Percentiles rank a stretch among this genome's conserved stretches.
Evolutionary conservation across 64 coral and sea anemone genomes (phyloP).

Genomic region (Cladopsammia gracilis): DNA sequence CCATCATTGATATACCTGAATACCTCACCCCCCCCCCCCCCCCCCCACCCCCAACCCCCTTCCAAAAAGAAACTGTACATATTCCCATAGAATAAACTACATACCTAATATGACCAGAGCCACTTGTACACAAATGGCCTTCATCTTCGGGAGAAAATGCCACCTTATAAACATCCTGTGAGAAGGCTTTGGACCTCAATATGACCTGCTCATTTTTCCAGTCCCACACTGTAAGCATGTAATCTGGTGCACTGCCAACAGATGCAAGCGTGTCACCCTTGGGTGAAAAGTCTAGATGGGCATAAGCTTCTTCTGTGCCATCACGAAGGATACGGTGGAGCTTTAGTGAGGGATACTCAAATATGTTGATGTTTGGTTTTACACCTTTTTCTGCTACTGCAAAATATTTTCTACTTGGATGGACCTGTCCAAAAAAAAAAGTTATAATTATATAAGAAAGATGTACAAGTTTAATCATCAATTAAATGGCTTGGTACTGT

Average conservation of each 20-base stretch:
- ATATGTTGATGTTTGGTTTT: slow-evolving; percentile 95
- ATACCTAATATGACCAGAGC: slow-evolving; percentile 95
- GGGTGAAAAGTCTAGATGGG: slow-evolving; percentile 94
- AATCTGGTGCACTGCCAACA: slow-evolving; percentile 96
- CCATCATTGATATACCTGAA: too few relatives aligned
- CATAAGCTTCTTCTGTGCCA: slow-evolving; percentile 95
- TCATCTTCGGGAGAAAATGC: slow-evolving; percentile 98
- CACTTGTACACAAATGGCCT: slow-evolving; percentile 94
- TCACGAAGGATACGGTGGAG: slow-evolving; percentile 88
- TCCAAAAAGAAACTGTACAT: too few relatives aligned
- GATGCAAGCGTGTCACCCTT: slow-evolving; percentile 94
- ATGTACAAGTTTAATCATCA: too few relatives aligned
- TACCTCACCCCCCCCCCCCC: too few relatives aligned
- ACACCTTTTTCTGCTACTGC: slow-evolving; percentile 98
- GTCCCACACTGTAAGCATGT: slow-evolving; percentile 98
- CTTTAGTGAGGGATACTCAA: slow-evolving; percentile 96
- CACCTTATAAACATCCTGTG: slow-evolving; percentile 95
- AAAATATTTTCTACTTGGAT: slow-evolving; percentile 97
- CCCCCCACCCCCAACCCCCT: too few relatives aligned
- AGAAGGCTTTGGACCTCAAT: slow-evolving; percentile 93
- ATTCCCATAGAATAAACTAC: neutral
- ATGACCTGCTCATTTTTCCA: slow-evolving; percentile 97
- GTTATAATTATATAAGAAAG: neutral
- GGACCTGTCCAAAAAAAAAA: slow-evolving; percentile 60
- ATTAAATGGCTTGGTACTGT: too few relatives aligned